Evolutionary conservation across 2,797 vertebrate species (phyloP), one percentile per base, ranked within the genome.

Genomic region (Neosilurus mollespiculum): DNA sequence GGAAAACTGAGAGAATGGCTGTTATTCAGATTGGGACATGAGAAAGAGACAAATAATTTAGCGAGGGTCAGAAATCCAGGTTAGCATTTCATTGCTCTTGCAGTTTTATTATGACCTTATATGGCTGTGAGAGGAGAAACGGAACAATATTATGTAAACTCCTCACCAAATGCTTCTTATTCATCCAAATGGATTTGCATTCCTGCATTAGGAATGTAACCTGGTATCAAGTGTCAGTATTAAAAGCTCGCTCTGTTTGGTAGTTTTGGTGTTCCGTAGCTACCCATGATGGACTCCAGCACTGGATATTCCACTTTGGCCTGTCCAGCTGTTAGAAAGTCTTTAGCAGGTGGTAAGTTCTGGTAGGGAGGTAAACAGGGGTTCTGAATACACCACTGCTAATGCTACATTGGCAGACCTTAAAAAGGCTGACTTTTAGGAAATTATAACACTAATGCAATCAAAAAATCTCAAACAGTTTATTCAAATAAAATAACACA

Each of bases 101-200:
- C 24, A 4, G 56, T 20, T 58, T 59, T 53, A 81, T 61, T 8
- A 59, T 65, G 66, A 22, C 84, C 80, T 26, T 78, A 81, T 72
- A 82, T 16, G 80, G 80, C 73, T 49, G 43, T 22, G n/a, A 34
- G 22, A 54, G 10, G 58, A 64, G 43, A 78, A 37, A 24, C 22
- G 4, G n/a, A 16, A 7, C 2, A 34, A 14, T 11, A 18, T 78
- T 64, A 51, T 59, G n/a, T 66, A 66, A 80, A 80, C 59, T 16
- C 37, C n/a, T 24, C 49, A 84, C 51, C 34, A 73, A 58, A 22
- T 58, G 24, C 58, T 58, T 80, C 20, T 43, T 14, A 4, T 51
- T 56, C 34, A 59, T 43, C n/a, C 70, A 75, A 67, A 58, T 78
- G 80, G 80, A 85, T 78, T 56, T 58, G 62, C 51, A 53, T 34